A percentile compares a stretch with the other conserved stretches of the same genome.
These are phyloP conservation scores for Callyntrura guangdongensis DNA, from an alignment of 2,888 invertebrate species.

Conservation along the genomic window DNA sequence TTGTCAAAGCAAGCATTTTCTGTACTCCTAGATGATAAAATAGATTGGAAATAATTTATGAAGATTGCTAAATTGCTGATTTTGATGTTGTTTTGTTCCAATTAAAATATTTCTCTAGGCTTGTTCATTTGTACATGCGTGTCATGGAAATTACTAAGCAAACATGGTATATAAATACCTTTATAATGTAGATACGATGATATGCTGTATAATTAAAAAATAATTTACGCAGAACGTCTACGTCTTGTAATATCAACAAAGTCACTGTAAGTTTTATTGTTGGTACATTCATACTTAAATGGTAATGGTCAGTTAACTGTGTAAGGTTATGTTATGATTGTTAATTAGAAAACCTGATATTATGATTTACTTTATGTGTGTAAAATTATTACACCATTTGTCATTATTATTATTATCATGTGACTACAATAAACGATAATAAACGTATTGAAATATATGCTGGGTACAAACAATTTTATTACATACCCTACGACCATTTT, in stretches of 20 bases:
- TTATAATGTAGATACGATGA: no score
- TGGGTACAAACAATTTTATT: neutral
- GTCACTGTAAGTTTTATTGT: constrained; percentile 42
- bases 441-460: constrained; percentile 1
- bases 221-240: neutral
- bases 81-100: no score
- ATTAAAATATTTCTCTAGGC: no score
- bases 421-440: constrained; percentile 52
- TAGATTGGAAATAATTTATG: no score
- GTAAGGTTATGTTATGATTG: constrained; percentile 8
- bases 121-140: no score
- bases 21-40: no score
- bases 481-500: neutral
- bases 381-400: constrained; percentile 23
- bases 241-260: constrained; percentile 47
- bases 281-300: constrained; percentile 60
- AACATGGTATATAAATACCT: no score
- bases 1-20: neutral
- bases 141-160: no score
- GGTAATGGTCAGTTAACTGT: constrained; percentile 32
- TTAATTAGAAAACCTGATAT: constrained; percentile 47
- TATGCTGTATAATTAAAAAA: no score
- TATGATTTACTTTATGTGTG: constrained; percentile 39
- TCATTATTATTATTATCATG: constrained; percentile 52
- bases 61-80: no score